Conservation (phyloP, 1,140 invertebrate genomes). For the Penaeus indicus region DNA sequence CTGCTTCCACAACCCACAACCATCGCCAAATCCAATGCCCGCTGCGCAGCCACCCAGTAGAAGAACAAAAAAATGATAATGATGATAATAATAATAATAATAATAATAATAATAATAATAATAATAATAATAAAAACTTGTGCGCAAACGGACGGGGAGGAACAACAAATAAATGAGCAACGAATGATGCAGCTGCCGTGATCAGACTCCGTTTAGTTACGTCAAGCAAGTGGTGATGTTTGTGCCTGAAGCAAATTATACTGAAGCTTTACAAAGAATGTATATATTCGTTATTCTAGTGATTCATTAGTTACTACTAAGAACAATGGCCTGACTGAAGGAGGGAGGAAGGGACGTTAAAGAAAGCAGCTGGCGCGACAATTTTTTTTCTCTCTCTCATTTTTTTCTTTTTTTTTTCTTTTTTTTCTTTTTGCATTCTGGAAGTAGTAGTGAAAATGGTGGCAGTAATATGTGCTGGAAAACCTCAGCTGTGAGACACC, state of each 20-base stretch:
- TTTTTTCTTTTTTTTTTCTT: too few species aligned
- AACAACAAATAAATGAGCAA: constrained; percentile 60
- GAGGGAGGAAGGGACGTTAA: constrained; percentile 48
- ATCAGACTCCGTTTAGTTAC: constrained; percentile 59
- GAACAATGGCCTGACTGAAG: constrained; percentile 58
- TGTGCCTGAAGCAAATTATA: constrained; percentile 61
- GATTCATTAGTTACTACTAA: constrained; percentile 59
- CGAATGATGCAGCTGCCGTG: constrained; percentile 60
- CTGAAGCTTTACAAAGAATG: constrained; percentile 61
- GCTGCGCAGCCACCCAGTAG: constrained; percentile 51
- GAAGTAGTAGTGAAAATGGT: constrained; percentile 51
- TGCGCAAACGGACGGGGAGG: constrained; percentile 47
- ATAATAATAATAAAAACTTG: constrained; percentile 4
- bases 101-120: neutral
- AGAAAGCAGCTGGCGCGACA: constrained; percentile 46
- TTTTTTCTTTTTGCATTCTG: constrained; percentile 17
- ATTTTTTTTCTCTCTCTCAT: too few species aligned
- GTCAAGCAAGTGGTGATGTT: constrained; percentile 61
- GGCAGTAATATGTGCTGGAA: constrained; percentile 49
- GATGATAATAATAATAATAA: neutral
- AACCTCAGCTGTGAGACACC: constrained; percentile 51
- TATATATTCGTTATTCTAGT: constrained; percentile 63
- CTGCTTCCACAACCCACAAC: constrained; percentile 57
- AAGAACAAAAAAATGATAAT: constrained; percentile 3
- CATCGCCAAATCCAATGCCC: constrained; percentile 50